phyloP scores from a whole-genome alignment of 2,888 invertebrate genomes.

The Tachystola acroxantha region DNA sequence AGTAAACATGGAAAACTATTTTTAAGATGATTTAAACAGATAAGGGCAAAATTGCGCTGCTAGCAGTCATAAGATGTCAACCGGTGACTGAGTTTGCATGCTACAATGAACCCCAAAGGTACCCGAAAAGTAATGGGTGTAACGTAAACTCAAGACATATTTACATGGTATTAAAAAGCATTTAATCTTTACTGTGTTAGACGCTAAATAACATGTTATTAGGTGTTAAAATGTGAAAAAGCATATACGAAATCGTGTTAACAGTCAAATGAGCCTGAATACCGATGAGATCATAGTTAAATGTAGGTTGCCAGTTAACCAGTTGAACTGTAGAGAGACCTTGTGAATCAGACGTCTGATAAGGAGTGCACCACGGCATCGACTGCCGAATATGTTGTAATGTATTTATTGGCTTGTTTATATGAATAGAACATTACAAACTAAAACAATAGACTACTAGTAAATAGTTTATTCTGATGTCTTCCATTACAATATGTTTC shows the following conservation, averaged over 20 bases:
- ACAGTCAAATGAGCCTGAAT: conserved; percentile 20
- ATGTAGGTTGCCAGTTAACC: conserved; percentile 45
- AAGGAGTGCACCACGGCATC: conserved; percentile 44
- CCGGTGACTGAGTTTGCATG: no score
- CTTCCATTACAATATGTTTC: neutral
- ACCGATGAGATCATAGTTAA: conserved; percentile 63
- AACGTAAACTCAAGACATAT: no score
- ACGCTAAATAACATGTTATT: no score
- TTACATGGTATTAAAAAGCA: no score
- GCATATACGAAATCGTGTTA: neutral
- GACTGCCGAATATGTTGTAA: conserved; percentile 37
- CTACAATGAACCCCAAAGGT: no score
- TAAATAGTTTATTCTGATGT: neutral
- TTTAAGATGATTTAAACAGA: no score
- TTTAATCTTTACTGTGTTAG: no score
- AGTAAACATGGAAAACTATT: no score
- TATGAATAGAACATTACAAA: neutral
- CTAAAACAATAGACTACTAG: neutral
- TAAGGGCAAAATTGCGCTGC: no score
- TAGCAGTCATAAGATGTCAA: no score
- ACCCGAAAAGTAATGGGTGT: no score
- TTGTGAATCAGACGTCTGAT: conserved; percentile 69
- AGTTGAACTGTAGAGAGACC: conserved; percentile 62
- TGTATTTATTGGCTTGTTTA: neutral
- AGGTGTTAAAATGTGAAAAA: no score